phyloP scores from a whole-genome alignment of 1,140 invertebrate species.

The Euura lappo region DNA sequence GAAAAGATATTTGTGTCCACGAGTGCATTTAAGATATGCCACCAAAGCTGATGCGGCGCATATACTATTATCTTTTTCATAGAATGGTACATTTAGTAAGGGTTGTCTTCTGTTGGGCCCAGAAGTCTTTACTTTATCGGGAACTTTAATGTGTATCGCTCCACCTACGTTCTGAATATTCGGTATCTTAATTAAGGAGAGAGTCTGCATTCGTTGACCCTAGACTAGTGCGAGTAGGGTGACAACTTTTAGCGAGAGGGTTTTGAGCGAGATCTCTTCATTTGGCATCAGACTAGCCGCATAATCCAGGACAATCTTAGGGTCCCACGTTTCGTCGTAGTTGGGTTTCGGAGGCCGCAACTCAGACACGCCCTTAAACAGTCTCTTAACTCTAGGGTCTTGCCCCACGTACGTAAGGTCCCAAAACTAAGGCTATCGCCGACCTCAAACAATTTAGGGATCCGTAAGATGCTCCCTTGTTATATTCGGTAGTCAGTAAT shows the following conservation, averaged over 20 bases:
- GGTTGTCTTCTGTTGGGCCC: conserved; percentile 18
- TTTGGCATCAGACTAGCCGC: conserved; percentile 12
- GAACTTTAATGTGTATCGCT: conserved; percentile 26
- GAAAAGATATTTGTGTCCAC: conserved; percentile 29
- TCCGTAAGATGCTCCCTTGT: conserved; percentile 18
- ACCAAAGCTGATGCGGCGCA: background rate
- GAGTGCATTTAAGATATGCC: background rate
- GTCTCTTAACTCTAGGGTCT: background rate
- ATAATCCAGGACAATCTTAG: conserved; percentile 26
- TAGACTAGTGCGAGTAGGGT: background rate
- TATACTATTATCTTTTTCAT: conserved; percentile 8
- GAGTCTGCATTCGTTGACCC: conserved; percentile 19
- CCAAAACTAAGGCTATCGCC: conserved; percentile 32
- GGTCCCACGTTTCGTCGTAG: conserved; percentile 18
- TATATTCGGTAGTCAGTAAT: conserved; percentile 24
- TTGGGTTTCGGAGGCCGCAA: conserved; percentile 28
- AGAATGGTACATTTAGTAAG: conserved; percentile 20
- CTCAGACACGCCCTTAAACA: background rate
- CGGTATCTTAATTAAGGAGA: conserved; percentile 19
- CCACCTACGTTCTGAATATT: conserved; percentile 20
- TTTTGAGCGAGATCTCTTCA: background rate
- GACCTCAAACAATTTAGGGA: conserved; percentile 35
- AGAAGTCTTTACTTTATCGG: conserved; percentile 28
- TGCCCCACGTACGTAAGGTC: background rate
- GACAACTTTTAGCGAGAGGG: conserved; percentile 22